Percentiles rank a stretch among this genome's conserved stretches.
Conservation (phyloP, 2,888 invertebrate genomes). For the Polydrusus pterygomalis region DNA sequence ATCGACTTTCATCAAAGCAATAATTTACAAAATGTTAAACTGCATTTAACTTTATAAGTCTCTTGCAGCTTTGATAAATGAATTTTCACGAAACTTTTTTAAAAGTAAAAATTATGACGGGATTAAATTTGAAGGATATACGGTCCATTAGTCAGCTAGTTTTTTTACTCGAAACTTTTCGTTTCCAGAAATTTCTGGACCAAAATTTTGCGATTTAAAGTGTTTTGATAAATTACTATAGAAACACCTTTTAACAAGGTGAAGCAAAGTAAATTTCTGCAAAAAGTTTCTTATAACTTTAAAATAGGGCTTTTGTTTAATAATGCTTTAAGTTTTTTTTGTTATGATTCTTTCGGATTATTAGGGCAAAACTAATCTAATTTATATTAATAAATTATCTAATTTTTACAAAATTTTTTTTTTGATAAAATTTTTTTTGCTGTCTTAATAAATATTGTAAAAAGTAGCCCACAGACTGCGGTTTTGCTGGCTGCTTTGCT, state of each 20-base stretch:
- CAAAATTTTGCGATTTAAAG: slow-evolving; percentile 46
- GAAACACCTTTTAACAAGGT: slow-evolving; percentile 63
- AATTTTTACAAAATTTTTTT: too few species aligned
- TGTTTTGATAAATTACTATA: slow-evolving; percentile 64
- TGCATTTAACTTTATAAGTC: slow-evolving; percentile 54
- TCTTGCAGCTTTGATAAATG: slow-evolving; percentile 51
- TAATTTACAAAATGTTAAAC: slow-evolving; percentile 52
- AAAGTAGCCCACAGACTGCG: too few species aligned
- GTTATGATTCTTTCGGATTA: too few species aligned
- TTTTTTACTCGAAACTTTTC: slow-evolving; percentile 62
- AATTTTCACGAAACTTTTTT: slow-evolving; percentile 51
- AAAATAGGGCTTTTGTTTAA: slow-evolving; percentile 49
- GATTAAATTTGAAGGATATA: slow-evolving; percentile 63
- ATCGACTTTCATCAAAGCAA: slow-evolving; percentile 36
- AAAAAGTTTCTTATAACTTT: slow-evolving; percentile 61
- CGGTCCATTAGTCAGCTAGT: slow-evolving; percentile 62
- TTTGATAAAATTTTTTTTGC: too few species aligned
- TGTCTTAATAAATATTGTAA: too few species aligned
- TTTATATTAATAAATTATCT: too few species aligned
- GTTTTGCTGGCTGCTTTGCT: too few species aligned
- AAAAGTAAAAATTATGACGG: slow-evolving; percentile 52
- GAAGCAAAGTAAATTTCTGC: slow-evolving; percentile 62
- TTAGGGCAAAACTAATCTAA: too few species aligned
- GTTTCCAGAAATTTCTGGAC: slow-evolving; percentile 61
- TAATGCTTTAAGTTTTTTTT: too few species aligned